Evolutionary conservation across 2,797 vertebrate species (phyloP).

Genomic region (Perodicticus potto): DNA sequence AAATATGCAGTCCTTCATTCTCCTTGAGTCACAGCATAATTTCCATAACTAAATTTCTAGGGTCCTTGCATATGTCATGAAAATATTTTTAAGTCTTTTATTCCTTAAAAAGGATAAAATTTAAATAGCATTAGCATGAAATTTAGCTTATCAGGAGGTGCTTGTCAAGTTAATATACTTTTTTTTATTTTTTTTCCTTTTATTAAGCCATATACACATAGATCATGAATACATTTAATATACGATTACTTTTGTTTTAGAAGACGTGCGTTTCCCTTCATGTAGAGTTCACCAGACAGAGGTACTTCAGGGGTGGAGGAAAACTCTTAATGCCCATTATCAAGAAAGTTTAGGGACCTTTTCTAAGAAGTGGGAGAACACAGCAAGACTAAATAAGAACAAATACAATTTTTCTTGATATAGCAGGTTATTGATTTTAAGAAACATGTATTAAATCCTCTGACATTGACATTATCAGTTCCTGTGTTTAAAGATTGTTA

Average conservation of each 20-base stretch:
- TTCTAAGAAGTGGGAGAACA: not conserved
- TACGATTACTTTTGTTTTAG: not conserved
- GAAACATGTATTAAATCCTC: not conserved
- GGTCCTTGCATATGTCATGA: slow-evolving; percentile 45
- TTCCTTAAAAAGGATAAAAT: slow-evolving; percentile 51
- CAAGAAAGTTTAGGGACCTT: not conserved
- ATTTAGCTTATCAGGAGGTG: slow-evolving; percentile 13
- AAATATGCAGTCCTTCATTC: not conserved
- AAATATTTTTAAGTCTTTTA: not conserved
- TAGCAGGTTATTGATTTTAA: slow-evolving; percentile 31
- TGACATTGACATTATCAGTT: not conserved
- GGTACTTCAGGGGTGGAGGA: not conserved
- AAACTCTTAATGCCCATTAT: not conserved
- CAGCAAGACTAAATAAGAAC: slow-evolving; percentile 18
- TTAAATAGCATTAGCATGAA: slow-evolving; percentile 60
- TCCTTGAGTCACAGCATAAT: not conserved
- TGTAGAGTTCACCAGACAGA: not conserved
- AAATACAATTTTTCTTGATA: not conserved
- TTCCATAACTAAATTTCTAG: slow-evolving; percentile 58
- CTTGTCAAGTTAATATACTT: not conserved
- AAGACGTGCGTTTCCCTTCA: not conserved
- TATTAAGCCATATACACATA: no score
- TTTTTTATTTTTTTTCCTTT: no score
- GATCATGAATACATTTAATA: not conserved
- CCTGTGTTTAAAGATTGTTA: slow-evolving; percentile 33